These are phyloP conservation scores for Emydura subglobosa DNA, from an alignment of 2,113 vertebrate species.

Conservation along the genomic window DNA sequence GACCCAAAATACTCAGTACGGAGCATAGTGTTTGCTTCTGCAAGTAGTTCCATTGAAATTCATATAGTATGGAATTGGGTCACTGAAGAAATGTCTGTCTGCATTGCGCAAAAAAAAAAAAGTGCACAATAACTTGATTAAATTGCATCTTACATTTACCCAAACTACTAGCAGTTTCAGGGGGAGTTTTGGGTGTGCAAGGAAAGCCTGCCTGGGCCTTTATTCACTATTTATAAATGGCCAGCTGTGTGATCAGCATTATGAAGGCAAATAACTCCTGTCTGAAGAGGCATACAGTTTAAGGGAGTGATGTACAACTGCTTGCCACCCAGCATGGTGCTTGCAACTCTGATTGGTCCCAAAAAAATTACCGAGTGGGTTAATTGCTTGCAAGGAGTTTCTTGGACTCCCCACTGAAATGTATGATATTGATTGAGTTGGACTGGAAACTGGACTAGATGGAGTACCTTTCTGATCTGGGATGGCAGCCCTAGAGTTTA, in stretches of 20 bases:
- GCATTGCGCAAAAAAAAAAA: background rate
- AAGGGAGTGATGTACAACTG: background rate
- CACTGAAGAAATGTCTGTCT: background rate
- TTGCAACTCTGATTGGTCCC: background rate
- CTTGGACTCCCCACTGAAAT: background rate
- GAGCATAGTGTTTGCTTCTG: fast-evolving
- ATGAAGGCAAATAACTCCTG: background rate
- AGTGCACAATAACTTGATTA: background rate
- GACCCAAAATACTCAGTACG: background rate
- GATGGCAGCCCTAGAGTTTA: background rate
- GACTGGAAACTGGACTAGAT: background rate
- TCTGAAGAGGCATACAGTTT: background rate
- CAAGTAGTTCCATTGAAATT: background rate
- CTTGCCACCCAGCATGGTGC: background rate
- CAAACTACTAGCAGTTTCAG: background rate
- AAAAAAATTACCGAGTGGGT: background rate
- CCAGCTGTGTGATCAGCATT: fast-evolving
- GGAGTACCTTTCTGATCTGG: background rate
- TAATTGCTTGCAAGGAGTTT: background rate
- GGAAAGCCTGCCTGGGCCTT: background rate
- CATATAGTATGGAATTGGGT: background rate
- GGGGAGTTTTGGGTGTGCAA: background rate
- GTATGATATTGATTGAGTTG: background rate
- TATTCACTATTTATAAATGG: background rate
- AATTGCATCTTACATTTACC: background rate